Conservation (phyloP, 1,140 invertebrate genomes). For the Anagrus nilaparvatae region DNA sequence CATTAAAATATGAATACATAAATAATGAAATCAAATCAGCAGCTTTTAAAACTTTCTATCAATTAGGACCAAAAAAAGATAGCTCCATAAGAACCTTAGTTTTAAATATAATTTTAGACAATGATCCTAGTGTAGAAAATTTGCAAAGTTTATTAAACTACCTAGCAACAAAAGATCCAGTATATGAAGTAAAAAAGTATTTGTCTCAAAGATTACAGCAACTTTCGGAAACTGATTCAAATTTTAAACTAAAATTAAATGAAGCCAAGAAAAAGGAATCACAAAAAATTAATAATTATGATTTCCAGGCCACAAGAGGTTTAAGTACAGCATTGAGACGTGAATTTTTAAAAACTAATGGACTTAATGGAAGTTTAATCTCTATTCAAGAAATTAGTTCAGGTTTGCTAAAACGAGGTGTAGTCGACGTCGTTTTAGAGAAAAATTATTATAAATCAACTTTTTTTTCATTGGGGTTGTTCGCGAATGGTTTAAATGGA, state of each 20-base stretch:
- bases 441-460: slow-evolving; percentile 40
- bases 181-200: slow-evolving; percentile 59
- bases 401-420: slow-evolving; percentile 66
- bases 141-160: slow-evolving; percentile 47
- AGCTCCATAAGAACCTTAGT: slow-evolving; percentile 62
- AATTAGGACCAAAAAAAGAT: slow-evolving; percentile 52
- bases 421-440: slow-evolving; percentile 60
- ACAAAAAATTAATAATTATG: slow-evolving; percentile 52
- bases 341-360: slow-evolving; percentile 45
- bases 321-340: slow-evolving; percentile 62
- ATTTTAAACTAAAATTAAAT: slow-evolving; percentile 38
- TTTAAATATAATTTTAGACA: slow-evolving; percentile 58
- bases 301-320: slow-evolving; percentile 54
- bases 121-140: slow-evolving; percentile 43
- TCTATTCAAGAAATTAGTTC: slow-evolving; percentile 63
- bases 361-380: slow-evolving; percentile 59
- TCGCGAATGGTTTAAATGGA: slow-evolving; percentile 64
- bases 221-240: slow-evolving; percentile 42
- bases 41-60: slow-evolving; percentile 53
- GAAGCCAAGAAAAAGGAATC: slow-evolving; percentile 34
- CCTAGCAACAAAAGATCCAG: slow-evolving; percentile 42
- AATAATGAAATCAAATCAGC: slow-evolving; percentile 37
- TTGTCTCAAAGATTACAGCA: slow-evolving; percentile 53
- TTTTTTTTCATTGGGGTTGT: slow-evolving; percentile 60
- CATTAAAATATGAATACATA: slow-evolving; percentile 41